Conservation (phyloP, 2,113 vertebrate genomes). For the Alouatta palliata region DNA sequence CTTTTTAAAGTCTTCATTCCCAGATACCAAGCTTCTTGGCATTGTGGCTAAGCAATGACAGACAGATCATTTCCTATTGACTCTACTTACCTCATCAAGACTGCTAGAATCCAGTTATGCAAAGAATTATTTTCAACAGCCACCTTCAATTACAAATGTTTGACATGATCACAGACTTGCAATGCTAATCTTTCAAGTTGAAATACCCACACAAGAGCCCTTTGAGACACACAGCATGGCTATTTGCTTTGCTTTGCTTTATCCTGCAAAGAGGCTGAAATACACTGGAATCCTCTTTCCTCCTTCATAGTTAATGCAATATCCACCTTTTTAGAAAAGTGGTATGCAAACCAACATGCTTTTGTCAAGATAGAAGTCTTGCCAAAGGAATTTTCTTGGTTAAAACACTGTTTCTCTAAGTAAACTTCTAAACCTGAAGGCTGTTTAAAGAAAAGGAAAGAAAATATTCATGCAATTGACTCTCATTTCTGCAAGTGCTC, state of each 20-base stretch:
- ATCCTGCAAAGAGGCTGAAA: constrained; percentile 66
- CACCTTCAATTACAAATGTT: constrained; percentile 77
- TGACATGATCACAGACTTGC: constrained; percentile 77
- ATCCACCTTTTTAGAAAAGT: constrained; percentile 16
- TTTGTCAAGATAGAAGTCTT: constrained; percentile 16
- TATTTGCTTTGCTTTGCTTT: constrained; percentile 68
- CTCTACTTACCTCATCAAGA: constrained; percentile 72
- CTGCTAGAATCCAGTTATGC: constrained; percentile 67
- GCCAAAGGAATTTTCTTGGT: constrained; percentile 45
- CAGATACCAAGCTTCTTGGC: neutral
- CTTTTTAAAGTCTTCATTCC: constrained; percentile 62
- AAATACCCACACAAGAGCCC: constrained; percentile 78
- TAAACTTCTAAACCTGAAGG: neutral
- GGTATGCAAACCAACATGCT: neutral
- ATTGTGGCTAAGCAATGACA: constrained; percentile 34
- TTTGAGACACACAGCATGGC: constrained; percentile 75
- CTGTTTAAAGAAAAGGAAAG: constrained; percentile 6
- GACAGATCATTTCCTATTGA: constrained; percentile 73
- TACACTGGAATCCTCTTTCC: constrained; percentile 55
- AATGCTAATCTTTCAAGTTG: constrained; percentile 81
- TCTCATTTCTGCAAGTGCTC: constrained; percentile 15
- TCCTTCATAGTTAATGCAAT: neutral
- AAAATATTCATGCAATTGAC: constrained; percentile 15
- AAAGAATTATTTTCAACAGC: constrained; percentile 80
- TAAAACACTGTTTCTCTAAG: constrained; percentile 28